These are phyloP conservation scores for Apotomis capreana DNA, from an alignment of 2,888 invertebrate genomes.

Conservation along the genomic window DNA sequence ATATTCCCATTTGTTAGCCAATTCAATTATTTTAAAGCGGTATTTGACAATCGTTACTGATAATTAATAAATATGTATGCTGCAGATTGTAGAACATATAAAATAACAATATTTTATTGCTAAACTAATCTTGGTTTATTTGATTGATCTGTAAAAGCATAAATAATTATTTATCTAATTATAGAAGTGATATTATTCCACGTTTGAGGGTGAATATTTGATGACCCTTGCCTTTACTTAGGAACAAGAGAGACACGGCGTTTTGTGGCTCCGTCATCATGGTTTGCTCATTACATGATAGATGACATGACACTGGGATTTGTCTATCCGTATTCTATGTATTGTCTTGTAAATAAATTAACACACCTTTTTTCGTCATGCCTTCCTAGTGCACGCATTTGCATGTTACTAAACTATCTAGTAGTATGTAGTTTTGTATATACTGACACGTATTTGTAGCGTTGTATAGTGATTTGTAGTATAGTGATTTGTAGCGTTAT, in stretches of 20 bases:
- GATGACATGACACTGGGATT: constrained; percentile 12
- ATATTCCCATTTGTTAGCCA: constrained; percentile 39
- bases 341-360: constrained; percentile 31
- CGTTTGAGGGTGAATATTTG: constrained; percentile 11
- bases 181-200: constrained; percentile 6
- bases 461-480: neutral
- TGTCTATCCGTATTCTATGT: constrained; percentile 26
- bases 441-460: constrained; percentile 5
- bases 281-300: constrained; percentile 25
- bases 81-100: constrained; percentile 34
- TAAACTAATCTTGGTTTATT: constrained; percentile 36
- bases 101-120: constrained; percentile 35
- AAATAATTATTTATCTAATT: constrained; percentile 28
- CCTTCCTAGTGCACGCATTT: constrained; percentile 35
- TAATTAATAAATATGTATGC: constrained; percentile 37
- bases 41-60: constrained; percentile 37
- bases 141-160: constrained; percentile 13
- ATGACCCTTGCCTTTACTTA: neutral
- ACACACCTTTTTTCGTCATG: constrained; percentile 32
- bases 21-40: constrained; percentile 32
- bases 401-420: constrained; percentile 33
- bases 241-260: neutral
- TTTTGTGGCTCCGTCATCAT: constrained; percentile 9
- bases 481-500: constrained; percentile 13
- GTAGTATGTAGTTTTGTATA: constrained; percentile 30